phyloP scores from a whole-genome alignment of 2,797 vertebrate species.

The Aplochiton taeniatus region DNA sequence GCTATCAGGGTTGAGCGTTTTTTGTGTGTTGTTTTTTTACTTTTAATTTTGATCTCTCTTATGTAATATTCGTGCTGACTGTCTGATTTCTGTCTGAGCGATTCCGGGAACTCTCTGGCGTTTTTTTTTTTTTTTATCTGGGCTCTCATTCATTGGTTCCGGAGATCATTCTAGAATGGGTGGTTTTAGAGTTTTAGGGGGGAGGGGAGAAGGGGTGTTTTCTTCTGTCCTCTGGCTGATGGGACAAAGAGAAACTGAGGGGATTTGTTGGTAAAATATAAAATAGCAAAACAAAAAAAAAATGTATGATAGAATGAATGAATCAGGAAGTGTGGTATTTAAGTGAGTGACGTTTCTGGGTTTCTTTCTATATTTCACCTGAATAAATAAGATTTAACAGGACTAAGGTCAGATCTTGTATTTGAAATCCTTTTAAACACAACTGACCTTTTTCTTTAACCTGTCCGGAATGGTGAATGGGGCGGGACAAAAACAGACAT shows the following conservation, averaged over 20 bases:
- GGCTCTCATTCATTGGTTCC: background rate
- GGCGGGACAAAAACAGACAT: no score
- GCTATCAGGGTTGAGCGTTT: no score
- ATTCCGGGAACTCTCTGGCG: background rate
- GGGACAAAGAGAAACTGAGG: conserved; percentile 45
- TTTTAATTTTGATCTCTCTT: conserved; percentile 16
- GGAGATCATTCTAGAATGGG: conserved; percentile 20
- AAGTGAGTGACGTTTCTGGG: conserved; percentile 19
- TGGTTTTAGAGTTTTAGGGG: background rate
- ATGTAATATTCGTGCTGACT: conserved; percentile 56
- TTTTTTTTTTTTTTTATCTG: conserved; percentile 2
- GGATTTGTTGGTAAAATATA: conserved; percentile 37
- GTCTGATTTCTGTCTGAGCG: no score
- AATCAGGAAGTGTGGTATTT: conserved; percentile 28
- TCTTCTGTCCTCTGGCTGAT: conserved; percentile 35
- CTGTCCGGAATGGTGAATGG: no score
- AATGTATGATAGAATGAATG: background rate
- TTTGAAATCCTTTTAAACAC: background rate
- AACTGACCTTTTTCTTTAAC: no score
- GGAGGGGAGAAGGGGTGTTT: background rate
- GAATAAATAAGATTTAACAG: conserved; percentile 1
- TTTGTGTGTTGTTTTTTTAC: no score
- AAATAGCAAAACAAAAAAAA: background rate
- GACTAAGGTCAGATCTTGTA: background rate
- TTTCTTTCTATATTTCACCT: background rate